Conservation (phyloP, 2,888 invertebrate species). For the Diarsia dahlii region DNA sequence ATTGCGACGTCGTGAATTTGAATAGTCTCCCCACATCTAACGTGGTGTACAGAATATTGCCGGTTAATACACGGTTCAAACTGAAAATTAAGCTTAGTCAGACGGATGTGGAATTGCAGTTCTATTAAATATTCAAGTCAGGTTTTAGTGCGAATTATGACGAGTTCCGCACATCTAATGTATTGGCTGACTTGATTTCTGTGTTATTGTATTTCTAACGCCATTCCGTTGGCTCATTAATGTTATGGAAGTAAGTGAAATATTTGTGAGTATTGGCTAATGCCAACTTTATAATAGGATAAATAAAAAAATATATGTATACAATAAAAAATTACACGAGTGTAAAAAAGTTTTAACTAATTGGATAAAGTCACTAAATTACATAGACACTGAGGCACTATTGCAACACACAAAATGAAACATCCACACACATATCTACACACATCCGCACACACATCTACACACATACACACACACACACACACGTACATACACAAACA, state of each 20-base stretch:
- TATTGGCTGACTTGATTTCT: slow-evolving; percentile 55
- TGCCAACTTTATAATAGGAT: no score
- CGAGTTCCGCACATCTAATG: slow-evolving; percentile 42
- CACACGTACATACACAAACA: no score
- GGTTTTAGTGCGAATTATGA: slow-evolving; percentile 64
- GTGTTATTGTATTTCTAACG: slow-evolving; percentile 27
- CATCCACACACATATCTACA: no score
- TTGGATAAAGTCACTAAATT: no score
- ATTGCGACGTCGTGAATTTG: slow-evolving; percentile 33
- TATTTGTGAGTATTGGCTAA: no score
- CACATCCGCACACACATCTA: no score
- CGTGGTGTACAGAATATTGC: slow-evolving; percentile 36
- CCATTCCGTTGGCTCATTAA: slow-evolving; percentile 18
- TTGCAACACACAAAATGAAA: no score
- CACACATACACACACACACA: no score
- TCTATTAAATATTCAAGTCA: slow-evolving; percentile 68
- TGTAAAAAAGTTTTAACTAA: no score
- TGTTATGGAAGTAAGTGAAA: neutral
- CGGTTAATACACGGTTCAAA: slow-evolving; percentile 55
- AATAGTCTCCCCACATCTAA: neutral
- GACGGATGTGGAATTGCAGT: slow-evolving; percentile 59
- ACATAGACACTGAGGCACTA: no score
- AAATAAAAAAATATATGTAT: no score
- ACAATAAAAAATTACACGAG: no score
- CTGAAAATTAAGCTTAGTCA: slow-evolving; percentile 68